Base-by-base conservation (phyloP, 2,113 vertebrate species). In the Ammodytes dubius region DNA sequence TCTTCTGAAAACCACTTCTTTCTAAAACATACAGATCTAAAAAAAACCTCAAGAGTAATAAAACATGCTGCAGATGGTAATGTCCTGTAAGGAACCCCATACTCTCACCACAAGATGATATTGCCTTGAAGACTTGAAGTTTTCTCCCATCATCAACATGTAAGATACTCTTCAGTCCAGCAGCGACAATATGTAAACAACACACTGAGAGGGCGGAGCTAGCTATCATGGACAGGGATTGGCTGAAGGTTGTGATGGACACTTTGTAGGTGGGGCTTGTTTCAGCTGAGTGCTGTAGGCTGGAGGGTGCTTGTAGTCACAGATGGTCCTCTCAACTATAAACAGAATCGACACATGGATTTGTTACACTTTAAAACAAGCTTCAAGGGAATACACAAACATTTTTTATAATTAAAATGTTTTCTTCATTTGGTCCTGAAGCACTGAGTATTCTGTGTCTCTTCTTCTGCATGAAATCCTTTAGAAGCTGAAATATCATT, bases 141-240 rank as follows among this genome's bases (percentile, higher is more conserved):
- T 54, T 56, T 14, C 12, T 42, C 58, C 49, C 43, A 4, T 0
- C 1, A 50, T 0, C 1, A 50, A 84, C 76, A 67, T 73, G 65
- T 59, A 82, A 19, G 67, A 69, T 69, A 77, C 83, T 73, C 74
- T 81, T 79, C 54, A 84, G 87, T 93, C 93, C 92, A 93, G 89
- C 91, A 88, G 89, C 74, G 35, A 90, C 19, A 81, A 89, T 77
- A 94, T 94, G 94, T 94, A 94, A 95, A 95, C 94, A 92, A 88
- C 92, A 94, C 92, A 92, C 91, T 88, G 88, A 89, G 85, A 77
- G 91, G 90, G 91, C n/a, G 39, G 87, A 87, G 87, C 79, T 71
- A 80, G 87, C 64, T 76, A 86, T 70, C 37, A 68, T 40, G 79
- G 88, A 60, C 71, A 35, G 82, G 83, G 86, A 17, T 46, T 81